A percentile compares a stretch with the other conserved stretches of the same genome.
Conservation (phyloP, 1,140 invertebrate genomes). For the Wasmannia auropunctata region DNA sequence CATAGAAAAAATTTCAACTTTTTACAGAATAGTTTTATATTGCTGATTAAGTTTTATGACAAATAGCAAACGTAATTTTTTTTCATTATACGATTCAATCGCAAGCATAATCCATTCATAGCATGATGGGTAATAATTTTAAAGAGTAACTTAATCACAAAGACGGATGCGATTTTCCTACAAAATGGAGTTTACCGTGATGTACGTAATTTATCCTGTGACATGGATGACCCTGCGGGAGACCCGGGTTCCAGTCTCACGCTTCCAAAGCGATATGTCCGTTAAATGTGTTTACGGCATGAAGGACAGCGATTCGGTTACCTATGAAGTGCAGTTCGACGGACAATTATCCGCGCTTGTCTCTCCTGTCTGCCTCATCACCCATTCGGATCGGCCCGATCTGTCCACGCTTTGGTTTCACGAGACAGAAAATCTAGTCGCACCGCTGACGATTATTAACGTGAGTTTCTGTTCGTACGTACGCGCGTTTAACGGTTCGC, state of each 20-base stretch:
- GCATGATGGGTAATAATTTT: constrained; percentile 20
- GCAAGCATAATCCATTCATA: neutral
- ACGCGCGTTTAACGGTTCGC: constrained; percentile 24
- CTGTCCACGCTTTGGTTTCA: constrained; percentile 15
- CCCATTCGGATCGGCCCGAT: constrained; percentile 12
- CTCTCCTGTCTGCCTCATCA: constrained; percentile 59
- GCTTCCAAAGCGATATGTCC: constrained; percentile 57
- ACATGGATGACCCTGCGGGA: constrained; percentile 45
- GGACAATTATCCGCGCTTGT: constrained; percentile 67
- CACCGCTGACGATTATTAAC: constrained; percentile 68
- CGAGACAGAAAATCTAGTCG: constrained; percentile 56
- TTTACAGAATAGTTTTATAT: neutral
- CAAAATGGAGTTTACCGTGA: constrained; percentile 44
- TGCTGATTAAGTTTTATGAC: neutral
- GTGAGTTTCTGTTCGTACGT: constrained; percentile 52
- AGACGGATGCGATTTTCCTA: constrained; percentile 38
- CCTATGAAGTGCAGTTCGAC: constrained; percentile 70
- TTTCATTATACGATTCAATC: neutral
- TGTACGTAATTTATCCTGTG: constrained; percentile 60
- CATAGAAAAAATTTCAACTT: neutral
- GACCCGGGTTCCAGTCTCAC: constrained; percentile 25
- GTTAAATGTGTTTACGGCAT: constrained; percentile 69
- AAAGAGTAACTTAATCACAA: constrained; percentile 41
- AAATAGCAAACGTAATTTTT: neutral
- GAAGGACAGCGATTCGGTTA: constrained; percentile 72